These are phyloP conservation scores for Machimus rusticus DNA, from an alignment of 2,888 invertebrate genomes.

Conservation along the genomic window DNA sequence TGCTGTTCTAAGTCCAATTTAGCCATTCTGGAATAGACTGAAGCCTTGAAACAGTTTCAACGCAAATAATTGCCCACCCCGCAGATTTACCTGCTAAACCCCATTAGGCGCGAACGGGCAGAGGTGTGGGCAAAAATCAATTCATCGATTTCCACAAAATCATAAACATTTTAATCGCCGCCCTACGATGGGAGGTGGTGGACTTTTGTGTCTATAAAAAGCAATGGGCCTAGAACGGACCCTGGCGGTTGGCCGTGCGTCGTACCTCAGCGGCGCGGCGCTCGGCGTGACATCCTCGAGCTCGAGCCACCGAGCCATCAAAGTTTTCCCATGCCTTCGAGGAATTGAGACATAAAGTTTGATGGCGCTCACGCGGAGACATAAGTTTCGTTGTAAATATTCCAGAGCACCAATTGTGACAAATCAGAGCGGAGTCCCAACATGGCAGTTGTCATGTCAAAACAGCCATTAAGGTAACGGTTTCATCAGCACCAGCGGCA, in stretches of 20 bases:
- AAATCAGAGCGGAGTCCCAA: slow-evolving; percentile 9
- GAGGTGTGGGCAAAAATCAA: not conserved
- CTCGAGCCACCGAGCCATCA: not conserved
- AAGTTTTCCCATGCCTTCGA: not conserved
- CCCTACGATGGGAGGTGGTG: not conserved
- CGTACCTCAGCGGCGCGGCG: not conserved
- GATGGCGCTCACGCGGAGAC: not conserved
- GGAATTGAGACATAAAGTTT: slow-evolving; percentile 4
- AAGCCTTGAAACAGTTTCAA: not conserved
- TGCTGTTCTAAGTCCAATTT: not conserved
- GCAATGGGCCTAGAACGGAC: not conserved
- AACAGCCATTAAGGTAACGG: not conserved
- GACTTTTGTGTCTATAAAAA: not conserved
- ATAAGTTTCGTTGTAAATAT: slow-evolving; percentile 29
- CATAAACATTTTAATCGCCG: not conserved
- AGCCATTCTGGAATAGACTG: not conserved
- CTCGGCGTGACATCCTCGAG: not conserved
- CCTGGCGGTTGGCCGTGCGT: not conserved
- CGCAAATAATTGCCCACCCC: not conserved
- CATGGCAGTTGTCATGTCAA: slow-evolving; percentile 36
- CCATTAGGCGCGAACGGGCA: not conserved
- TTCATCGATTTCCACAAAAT: not conserved
- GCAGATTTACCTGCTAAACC: not conserved
- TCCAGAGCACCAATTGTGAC: slow-evolving; percentile 21
- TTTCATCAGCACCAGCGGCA: not conserved